phyloP scores from a whole-genome alignment of 1,140 invertebrate species.

The Lordiphosa stackelbergi region DNA sequence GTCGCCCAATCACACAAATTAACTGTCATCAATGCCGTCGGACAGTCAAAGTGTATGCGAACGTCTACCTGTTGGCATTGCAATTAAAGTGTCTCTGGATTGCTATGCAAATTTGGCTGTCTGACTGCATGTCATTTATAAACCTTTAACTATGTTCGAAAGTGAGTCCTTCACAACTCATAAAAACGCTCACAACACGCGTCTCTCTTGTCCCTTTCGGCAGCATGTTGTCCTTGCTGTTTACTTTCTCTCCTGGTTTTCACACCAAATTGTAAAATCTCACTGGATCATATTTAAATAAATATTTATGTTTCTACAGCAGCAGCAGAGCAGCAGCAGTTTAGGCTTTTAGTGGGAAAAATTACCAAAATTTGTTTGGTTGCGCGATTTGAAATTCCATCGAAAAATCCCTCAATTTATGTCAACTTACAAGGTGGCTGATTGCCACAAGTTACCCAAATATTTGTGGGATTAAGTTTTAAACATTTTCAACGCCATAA shows the following conservation, averaged over 20 bases:
- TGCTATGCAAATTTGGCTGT: background rate
- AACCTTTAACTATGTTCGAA: slow-evolving; percentile 17
- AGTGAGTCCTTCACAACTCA: slow-evolving; percentile 26
- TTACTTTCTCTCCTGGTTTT: slow-evolving; percentile 47
- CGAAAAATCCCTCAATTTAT: slow-evolving; percentile 17
- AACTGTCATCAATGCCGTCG: slow-evolving; percentile 15
- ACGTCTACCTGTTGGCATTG: slow-evolving; percentile 27
- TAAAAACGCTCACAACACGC: slow-evolving; percentile 35
- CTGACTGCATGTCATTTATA: slow-evolving; percentile 1
- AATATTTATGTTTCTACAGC: slow-evolving; percentile 56
- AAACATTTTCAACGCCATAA: no score
- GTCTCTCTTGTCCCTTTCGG: slow-evolving; percentile 3
- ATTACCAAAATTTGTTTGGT: slow-evolving; percentile 14
- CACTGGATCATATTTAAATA: slow-evolving; percentile 64
- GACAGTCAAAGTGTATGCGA: slow-evolving; percentile 18
- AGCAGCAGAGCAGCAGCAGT: slow-evolving; percentile 38
- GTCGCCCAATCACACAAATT: slow-evolving; percentile 20
- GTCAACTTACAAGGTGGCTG: slow-evolving; percentile 15
- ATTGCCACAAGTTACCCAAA: slow-evolving; percentile 59
- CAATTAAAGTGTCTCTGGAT: slow-evolving; percentile 38
- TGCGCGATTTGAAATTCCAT: slow-evolving; percentile 38
- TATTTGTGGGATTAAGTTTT: slow-evolving; percentile 25
- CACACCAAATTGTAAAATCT: slow-evolving; percentile 63
- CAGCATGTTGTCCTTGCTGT: slow-evolving; percentile 38
- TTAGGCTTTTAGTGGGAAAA: slow-evolving; percentile 70